Base-by-base conservation (phyloP, 2,888 invertebrate genomes). In the Parthenolecanium corni region DNA sequence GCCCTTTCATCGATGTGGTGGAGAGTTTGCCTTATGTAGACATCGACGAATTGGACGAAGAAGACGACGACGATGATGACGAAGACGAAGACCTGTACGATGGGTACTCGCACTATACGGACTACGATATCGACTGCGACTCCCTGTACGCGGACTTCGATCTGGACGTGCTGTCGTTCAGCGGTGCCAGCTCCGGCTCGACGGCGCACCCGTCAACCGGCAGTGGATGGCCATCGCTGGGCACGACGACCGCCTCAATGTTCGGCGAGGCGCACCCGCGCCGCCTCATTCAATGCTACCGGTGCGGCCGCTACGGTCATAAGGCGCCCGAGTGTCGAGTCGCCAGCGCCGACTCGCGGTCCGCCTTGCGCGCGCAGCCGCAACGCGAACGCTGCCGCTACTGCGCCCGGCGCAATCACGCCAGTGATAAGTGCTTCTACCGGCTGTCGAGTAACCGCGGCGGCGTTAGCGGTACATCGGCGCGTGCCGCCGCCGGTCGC, bases 231-330 rank as follows among this genome's bases (percentile, higher is more conserved):
- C 38, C 42, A n/a, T n/a, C n/a, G n/a, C n/a, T n/a, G n/a, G n/a
- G n/a, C n/a, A 24, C 42, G 54, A 21, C 54, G 54, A 40, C 3
- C 24, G n/a, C 44, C 4, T 31, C 9, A 31, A 9, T 6, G 6
- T 20, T 14, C 53, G 18, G 3, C 20, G 31, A 0, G 11, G 46
- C 9, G 5, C 18, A 1, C 16, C 57, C 38, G 21, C 49, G 49
- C 12, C 16, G 25, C n/a, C 24, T 47, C 25, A 20, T 18, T 18
- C 47, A 38, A 1, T 61, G 61, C 18, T 61, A 40, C 49, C 49
- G 51, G 11, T 61, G 61, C 51, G n/a, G 49, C 49, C 31, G 36
- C 11, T 20, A 14, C 23, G 61, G 61, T 9, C 49, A 49, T 21
- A 21, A 20, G 6, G 49, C 49, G 14, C 49, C 21, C 21, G 49